Percentiles rank a stretch among this genome's conserved stretches.
phyloP scores from a whole-genome alignment of 1,140 invertebrate species.

The Temnothorax longispinosus region DNA sequence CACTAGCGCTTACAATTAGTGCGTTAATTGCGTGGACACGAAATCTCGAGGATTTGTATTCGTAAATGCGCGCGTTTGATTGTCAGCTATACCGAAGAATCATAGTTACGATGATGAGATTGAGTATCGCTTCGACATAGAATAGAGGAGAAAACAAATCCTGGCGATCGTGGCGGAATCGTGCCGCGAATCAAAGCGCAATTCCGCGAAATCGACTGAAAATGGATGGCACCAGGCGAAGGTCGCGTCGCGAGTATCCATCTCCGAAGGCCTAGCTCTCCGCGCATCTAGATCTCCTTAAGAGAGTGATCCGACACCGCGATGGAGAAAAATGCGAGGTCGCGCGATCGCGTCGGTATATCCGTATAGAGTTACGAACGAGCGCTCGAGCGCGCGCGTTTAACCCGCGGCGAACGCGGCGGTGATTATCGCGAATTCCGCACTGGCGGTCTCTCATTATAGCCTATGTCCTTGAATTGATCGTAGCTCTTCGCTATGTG shows the following conservation, averaged over 20 bases:
- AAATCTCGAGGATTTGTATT: slow-evolving; percentile 9
- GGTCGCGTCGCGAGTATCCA: slow-evolving; percentile 40
- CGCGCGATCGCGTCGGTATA: slow-evolving; percentile 50
- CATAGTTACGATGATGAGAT: neutral
- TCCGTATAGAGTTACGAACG: slow-evolving; percentile 60
- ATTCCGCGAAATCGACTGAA: slow-evolving; percentile 54
- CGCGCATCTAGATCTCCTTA: slow-evolving; percentile 70
- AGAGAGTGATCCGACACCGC: slow-evolving; percentile 62
- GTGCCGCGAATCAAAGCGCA: neutral
- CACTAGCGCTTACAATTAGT: too few species aligned
- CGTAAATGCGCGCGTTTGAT: neutral
- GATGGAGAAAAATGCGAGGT: slow-evolving; percentile 75
- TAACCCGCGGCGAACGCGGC: slow-evolving; percentile 42
- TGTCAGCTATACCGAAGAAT: neutral
- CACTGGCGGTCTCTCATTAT: slow-evolving; percentile 59
- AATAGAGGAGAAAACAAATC: neutral
- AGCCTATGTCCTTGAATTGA: slow-evolving; percentile 49
- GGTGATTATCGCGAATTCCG: slow-evolving; percentile 68
- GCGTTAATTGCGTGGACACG: neutral
- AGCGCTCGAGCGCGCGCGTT: neutral
- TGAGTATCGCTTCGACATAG: neutral
- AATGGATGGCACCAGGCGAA: slow-evolving; percentile 63
- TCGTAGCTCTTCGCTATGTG: slow-evolving; percentile 8
- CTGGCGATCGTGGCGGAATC: neutral
- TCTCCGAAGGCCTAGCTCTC: slow-evolving; percentile 6